Evolutionary conservation across 2,888 invertebrate species (phyloP).

Genomic region (Limnephilus auricula): DNA sequence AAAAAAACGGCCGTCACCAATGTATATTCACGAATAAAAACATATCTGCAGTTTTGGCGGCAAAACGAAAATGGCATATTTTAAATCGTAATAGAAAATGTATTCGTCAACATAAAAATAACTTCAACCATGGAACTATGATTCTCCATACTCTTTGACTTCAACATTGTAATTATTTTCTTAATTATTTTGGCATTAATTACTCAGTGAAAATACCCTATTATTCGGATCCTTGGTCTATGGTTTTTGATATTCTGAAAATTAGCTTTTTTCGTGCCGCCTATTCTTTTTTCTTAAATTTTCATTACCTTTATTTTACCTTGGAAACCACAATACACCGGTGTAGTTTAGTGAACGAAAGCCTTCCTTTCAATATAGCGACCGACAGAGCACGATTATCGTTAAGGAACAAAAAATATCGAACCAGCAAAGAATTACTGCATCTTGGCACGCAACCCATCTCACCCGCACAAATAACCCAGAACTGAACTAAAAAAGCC

Average conservation of each 20-base stretch:
- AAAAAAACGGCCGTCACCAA: too few relatives aligned
- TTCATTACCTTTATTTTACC: neutral
- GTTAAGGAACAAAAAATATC: neutral
- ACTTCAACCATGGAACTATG: too few relatives aligned
- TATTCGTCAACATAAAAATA: too few relatives aligned
- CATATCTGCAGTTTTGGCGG: too few relatives aligned
- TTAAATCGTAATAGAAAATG: too few relatives aligned
- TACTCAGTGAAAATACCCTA: too few relatives aligned
- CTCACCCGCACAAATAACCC: neutral
- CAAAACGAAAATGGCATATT: too few relatives aligned
- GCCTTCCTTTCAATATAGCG: neutral
- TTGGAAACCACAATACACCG: neutral
- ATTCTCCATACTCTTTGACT: too few relatives aligned
- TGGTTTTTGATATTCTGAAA: neutral
- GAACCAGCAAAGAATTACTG: slow-evolving; percentile 6
- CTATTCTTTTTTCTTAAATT: neutral
- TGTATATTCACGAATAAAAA: too few relatives aligned
- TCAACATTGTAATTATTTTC: too few relatives aligned
- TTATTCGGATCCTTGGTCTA: too few relatives aligned
- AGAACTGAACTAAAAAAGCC: neutral
- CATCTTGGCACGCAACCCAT: neutral
- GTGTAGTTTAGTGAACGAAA: neutral
- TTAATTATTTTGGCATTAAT: too few relatives aligned
- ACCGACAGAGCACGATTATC: neutral
- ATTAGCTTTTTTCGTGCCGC: neutral